A percentile compares a stretch with the other conserved stretches of the same genome.
phyloP scores from a whole-genome alignment of 1,140 invertebrate genomes.

The Sitobion miscanthi region DNA sequence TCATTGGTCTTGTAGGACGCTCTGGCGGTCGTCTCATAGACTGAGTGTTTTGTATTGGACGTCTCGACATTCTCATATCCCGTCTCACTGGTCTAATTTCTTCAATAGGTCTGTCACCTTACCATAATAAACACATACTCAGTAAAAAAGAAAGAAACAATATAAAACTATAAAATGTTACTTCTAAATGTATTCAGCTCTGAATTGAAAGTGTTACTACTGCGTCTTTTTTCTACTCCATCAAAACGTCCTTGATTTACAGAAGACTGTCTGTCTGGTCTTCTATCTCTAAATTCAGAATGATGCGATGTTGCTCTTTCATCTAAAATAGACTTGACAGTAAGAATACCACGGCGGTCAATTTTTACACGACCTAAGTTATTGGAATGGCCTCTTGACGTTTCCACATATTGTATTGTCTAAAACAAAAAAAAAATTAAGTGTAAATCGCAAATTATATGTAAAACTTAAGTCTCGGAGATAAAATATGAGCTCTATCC shows the following conservation, averaged over 20 bases:
- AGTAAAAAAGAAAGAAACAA: neutral
- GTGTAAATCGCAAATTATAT: neutral
- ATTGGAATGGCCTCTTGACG: slow-evolving; percentile 20
- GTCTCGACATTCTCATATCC: neutral
- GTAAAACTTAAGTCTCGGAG: neutral
- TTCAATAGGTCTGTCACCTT: slow-evolving; percentile 49
- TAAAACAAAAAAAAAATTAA: neutral
- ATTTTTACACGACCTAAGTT: slow-evolving; percentile 47
- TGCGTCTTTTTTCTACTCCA: slow-evolving; percentile 14
- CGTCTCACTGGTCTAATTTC: slow-evolving; percentile 31
- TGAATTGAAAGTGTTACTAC: slow-evolving; percentile 42
- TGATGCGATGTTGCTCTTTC: neutral
- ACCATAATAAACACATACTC: neutral
- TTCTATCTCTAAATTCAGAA: neutral
- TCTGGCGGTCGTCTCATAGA: slow-evolving; percentile 18
- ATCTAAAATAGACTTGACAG: slow-evolving; percentile 43
- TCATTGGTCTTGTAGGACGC: neutral
- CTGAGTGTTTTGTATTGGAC: neutral
- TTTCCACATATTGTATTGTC: neutral
- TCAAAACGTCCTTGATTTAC: neutral
- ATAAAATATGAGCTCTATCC: neutral
- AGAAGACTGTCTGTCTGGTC: neutral
- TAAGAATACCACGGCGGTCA: slow-evolving; percentile 50
- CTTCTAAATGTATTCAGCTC: slow-evolving; percentile 51
- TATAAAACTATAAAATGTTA: neutral